Conservation (phyloP, 2,113 vertebrate species). For the Lepisosteus osseus region DNA sequence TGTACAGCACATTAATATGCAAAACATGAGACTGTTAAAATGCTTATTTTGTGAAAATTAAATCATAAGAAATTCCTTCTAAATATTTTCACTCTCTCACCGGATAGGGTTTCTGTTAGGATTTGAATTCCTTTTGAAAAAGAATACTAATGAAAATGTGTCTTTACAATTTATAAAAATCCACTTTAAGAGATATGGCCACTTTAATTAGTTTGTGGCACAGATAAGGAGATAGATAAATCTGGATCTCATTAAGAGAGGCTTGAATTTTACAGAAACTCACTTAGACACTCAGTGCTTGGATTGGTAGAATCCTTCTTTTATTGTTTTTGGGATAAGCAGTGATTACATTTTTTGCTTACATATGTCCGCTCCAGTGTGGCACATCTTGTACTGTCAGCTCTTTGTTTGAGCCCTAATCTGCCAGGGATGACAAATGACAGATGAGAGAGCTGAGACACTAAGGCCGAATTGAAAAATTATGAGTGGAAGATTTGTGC, state of each 20-base stretch:
- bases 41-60: background rate
- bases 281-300: background rate
- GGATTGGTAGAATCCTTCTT: slow-evolving; percentile 19
- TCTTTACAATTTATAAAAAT: background rate
- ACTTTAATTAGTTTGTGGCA: slow-evolving; percentile 9
- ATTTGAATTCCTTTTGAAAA: background rate
- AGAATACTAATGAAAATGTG: background rate
- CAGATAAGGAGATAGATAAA: slow-evolving; percentile 9
- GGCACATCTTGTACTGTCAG: slow-evolving; percentile 50
- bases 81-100: background rate
- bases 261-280: slow-evolving; percentile 4
- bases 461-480: slow-evolving; percentile 9
- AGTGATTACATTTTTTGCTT: slow-evolving; percentile 63
- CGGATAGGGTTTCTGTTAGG: too few relatives aligned
- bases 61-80: too few relatives aligned
- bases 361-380: slow-evolving; percentile 51
- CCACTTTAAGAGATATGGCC: background rate
- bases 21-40: too few relatives aligned
- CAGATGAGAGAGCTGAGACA: slow-evolving; percentile 34
- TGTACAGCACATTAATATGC: too few relatives aligned
- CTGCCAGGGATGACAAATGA: slow-evolving; percentile 50
- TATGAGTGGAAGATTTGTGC: background rate
- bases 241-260: slow-evolving; percentile 14
- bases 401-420: slow-evolving; percentile 51
- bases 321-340: slow-evolving; percentile 47